Evolutionary conservation across 2,888 invertebrate genomes (phyloP).

Genomic region (Ormia ochracea): DNA sequence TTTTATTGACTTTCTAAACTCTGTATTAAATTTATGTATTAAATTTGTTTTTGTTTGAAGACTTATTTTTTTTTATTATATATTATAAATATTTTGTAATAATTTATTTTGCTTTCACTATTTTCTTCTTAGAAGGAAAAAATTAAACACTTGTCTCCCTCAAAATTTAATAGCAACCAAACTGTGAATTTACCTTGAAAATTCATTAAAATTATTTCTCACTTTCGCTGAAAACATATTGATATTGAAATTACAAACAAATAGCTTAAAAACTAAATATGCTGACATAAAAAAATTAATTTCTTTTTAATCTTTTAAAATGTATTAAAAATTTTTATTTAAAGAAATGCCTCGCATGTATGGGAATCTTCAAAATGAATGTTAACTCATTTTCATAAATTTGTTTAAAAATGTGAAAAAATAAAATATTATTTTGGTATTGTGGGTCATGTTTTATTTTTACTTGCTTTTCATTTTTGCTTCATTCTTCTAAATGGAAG

Average conservation of each 20-base stretch:
- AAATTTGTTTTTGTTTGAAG: not conserved
- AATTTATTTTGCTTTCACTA: constrained; percentile 50
- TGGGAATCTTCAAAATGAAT: not conserved
- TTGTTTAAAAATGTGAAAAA: not conserved
- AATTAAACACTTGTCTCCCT: constrained; percentile 42
- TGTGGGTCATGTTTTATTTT: constrained; percentile 31
- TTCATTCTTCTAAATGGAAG: not conserved
- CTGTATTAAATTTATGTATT: not conserved
- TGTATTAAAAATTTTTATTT: not conserved
- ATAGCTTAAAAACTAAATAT: not conserved
- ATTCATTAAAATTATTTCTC: constrained; percentile 31
- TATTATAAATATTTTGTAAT: not conserved
- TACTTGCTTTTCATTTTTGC: not conserved
- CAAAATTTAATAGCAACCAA: constrained; percentile 35
- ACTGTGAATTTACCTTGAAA: constrained; percentile 29
- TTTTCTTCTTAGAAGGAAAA: constrained; percentile 5
- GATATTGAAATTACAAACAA: constrained; percentile 46
- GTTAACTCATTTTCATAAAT: constrained; percentile 50
- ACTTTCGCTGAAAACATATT: constrained; percentile 30
- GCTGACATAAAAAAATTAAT: not conserved
- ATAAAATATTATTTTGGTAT: constrained; percentile 27
- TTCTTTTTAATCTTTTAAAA: not conserved
- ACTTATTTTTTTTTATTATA: not conserved
- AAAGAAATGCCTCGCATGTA: not conserved
- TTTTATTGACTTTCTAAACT: not conserved